Evolutionary conservation across 2,888 invertebrate genomes (phyloP).

Genomic region (Thyatira batis): DNA sequence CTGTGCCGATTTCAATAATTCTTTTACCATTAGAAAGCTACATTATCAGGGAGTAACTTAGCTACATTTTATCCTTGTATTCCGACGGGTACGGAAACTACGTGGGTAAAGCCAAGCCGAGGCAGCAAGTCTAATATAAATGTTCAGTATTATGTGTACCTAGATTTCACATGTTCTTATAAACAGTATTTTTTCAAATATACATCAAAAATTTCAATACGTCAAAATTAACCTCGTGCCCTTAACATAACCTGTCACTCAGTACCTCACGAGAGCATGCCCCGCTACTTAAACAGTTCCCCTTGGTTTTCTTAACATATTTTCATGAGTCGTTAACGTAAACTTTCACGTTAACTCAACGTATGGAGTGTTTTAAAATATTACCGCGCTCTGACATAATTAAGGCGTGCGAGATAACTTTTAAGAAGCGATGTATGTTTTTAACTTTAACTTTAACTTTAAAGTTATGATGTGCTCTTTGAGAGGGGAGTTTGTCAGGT

Average conservation of each 20-base stretch:
- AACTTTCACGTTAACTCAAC: constrained; percentile 55
- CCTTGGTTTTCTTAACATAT: constrained; percentile 49
- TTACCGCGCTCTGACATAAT: constrained; percentile 63
- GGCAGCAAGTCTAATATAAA: too few species aligned
- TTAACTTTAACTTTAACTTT: constrained; percentile 44
- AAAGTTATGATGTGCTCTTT: constrained; percentile 32
- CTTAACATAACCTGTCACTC: constrained; percentile 51
- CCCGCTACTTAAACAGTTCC: constrained; percentile 39
- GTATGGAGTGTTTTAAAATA: constrained; percentile 72
- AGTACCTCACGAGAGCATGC: constrained; percentile 33
- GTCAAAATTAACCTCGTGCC: constrained; percentile 35
- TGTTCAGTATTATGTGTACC: too few species aligned
- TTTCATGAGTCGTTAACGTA: constrained; percentile 52
- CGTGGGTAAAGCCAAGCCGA: too few species aligned
- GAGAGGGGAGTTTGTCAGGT: constrained; percentile 36
- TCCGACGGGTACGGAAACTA: too few species aligned
- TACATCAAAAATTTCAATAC: constrained; percentile 39
- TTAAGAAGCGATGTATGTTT: constrained; percentile 52
- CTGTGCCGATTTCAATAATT: too few species aligned
- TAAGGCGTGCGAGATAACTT: constrained; percentile 46
- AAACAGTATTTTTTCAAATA: background rate
- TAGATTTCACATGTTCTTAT: too few species aligned
- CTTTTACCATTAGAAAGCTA: too few species aligned
- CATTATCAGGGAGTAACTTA: too few species aligned
- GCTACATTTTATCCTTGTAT: too few species aligned